Evolutionary conservation across 2,113 vertebrate genomes (phyloP).

Genomic region (Alligator sinensis): DNA sequence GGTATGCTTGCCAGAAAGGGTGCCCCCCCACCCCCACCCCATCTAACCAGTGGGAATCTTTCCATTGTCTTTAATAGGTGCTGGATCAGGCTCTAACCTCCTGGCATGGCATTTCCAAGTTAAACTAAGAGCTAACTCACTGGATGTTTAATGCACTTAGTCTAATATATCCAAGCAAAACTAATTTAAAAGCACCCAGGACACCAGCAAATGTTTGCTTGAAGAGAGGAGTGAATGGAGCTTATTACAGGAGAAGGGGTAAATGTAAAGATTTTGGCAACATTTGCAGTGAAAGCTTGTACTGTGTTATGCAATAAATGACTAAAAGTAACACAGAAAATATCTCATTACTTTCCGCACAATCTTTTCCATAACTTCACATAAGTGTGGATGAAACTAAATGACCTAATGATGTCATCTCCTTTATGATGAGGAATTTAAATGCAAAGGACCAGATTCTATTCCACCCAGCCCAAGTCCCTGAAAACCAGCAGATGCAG

Average conservation of each 20-base stretch:
- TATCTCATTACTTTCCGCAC: background rate
- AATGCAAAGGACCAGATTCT: background rate
- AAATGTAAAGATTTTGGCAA: conserved; percentile 19
- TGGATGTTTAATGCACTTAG: background rate
- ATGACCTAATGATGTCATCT: background rate
- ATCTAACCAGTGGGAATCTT: background rate
- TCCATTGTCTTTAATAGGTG: background rate
- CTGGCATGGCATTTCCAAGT: background rate
- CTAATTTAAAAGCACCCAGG: conserved; percentile 15
- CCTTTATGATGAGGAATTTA: background rate
- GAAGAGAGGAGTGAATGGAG: conserved; percentile 4
- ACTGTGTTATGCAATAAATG: background rate
- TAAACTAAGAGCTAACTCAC: conserved; percentile 14
- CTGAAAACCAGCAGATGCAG: background rate
- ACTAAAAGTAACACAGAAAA: background rate
- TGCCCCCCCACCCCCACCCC: no score
- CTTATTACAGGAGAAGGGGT: background rate
- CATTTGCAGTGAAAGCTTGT: background rate
- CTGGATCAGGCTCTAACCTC: background rate
- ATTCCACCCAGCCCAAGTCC: background rate
- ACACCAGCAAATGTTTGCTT: background rate
- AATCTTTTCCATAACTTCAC: background rate
- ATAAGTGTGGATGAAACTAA: background rate
- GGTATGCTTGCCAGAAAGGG: background rate
- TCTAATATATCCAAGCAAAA: conserved; percentile 21